Conservation (phyloP, 2,113 vertebrate species). For the Sebastes fasciatus region DNA sequence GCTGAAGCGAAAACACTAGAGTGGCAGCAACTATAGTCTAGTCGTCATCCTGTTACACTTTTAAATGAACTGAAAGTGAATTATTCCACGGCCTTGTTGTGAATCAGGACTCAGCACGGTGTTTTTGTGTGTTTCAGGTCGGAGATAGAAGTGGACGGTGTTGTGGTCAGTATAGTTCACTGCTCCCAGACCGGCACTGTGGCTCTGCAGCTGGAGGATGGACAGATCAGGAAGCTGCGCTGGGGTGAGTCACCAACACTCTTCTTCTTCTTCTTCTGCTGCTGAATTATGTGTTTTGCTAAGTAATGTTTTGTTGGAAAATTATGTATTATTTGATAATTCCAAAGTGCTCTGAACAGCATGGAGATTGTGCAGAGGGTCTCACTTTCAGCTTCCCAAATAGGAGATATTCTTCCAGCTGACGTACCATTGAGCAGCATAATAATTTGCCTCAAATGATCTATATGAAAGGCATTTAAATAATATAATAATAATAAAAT, state of each 20-base stretch:
- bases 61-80: background rate
- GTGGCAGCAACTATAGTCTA: background rate
- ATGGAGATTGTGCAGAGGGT: background rate
- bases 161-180: slow-evolving; percentile 87
- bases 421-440: background rate
- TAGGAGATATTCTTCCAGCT: background rate
- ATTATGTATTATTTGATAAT: background rate
- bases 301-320: no score
- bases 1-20: background rate
- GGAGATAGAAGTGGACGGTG: slow-evolving; percentile 85
- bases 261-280: background rate
- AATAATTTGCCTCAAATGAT: background rate
- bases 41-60: background rate
- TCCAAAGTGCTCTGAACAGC: background rate
- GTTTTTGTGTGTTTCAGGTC: slow-evolving; percentile 74
- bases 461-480: no score
- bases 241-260: slow-evolving; percentile 87
- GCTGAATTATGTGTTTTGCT: background rate
- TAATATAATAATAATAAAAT: no score
- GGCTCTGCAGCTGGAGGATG: slow-evolving; percentile 89
- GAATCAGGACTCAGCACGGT: background rate
- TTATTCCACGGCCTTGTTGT: background rate
- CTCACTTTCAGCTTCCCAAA: background rate
- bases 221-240: slow-evolving; percentile 86
- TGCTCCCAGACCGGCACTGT: slow-evolving; percentile 83